Evolutionary conservation across 1,140 invertebrate species (phyloP).

Genomic region (Geopemphigus sp.): DNA sequence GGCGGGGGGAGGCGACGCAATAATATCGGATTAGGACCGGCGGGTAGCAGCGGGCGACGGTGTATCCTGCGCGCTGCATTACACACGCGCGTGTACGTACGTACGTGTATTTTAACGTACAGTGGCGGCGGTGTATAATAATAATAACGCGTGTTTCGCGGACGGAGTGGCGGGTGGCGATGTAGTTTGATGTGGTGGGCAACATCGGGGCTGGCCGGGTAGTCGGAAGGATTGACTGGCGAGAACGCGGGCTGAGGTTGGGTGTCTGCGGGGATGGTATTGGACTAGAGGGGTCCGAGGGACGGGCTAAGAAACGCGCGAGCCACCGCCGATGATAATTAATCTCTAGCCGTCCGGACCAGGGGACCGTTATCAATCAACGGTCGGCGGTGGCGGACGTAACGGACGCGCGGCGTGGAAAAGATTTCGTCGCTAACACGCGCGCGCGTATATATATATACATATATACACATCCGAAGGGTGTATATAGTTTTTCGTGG

Average conservation of each 20-base stretch:
- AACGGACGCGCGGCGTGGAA: not conserved
- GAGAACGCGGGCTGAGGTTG: not conserved
- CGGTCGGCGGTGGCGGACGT: not conserved
- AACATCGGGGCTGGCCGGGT: no score
- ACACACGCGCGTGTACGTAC: no score
- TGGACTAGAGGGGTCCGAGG: no score
- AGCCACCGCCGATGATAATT: conserved; percentile 10
- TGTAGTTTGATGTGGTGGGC: no score
- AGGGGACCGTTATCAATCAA: conserved; percentile 36
- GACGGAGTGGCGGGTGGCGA: not conserved
- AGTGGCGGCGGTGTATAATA: not conserved
- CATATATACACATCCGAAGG: no score
- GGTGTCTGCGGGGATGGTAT: no score
- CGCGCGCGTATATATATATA: no score
- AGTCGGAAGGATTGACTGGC: not conserved
- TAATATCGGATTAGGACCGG: no score
- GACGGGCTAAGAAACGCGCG: not conserved
- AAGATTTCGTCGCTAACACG: conserved; percentile 12
- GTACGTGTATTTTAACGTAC: not conserved
- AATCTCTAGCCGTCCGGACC: conserved; percentile 24
- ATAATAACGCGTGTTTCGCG: no score
- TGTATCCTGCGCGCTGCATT: no score
- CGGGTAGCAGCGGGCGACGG: no score
- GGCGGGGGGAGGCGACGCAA: no score
- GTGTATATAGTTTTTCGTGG: not conserved